These are phyloP conservation scores for Protaetia brevitarsis DNA, from an alignment of 1,140 invertebrate genomes.

Conservation along the genomic window DNA sequence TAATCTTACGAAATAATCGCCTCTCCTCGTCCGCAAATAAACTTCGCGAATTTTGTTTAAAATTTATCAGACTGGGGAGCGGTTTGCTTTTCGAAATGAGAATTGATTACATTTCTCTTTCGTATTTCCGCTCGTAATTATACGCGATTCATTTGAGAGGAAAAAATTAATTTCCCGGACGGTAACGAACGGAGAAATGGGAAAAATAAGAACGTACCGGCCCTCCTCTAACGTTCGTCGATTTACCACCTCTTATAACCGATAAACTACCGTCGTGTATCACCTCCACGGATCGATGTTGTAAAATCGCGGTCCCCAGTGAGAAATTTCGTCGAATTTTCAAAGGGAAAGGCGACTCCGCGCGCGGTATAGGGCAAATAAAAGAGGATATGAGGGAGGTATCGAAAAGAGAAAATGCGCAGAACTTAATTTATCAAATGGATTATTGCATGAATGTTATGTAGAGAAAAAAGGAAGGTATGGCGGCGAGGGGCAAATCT, in stretches of 20 bases:
- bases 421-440: constrained; percentile 20
- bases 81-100: constrained; percentile 9
- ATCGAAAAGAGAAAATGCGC: background rate
- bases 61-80: constrained; percentile 13
- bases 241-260: background rate
- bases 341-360: background rate
- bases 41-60: constrained; percentile 9
- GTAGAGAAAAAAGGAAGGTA: background rate
- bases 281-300: background rate
- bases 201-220: constrained; percentile 3
- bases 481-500: background rate
- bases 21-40: background rate
- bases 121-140: constrained; percentile 18
- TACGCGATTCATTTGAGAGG: constrained; percentile 15
- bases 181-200: background rate
- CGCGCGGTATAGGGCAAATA: background rate
- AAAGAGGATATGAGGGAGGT: background rate
- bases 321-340: background rate
- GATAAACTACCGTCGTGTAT: background rate
- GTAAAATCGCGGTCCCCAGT: background rate
- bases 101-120: constrained; percentile 15
- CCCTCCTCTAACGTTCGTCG: background rate
- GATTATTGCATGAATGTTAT: constrained; percentile 1
- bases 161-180: background rate
- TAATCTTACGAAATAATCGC: constrained; percentile 6